Evolutionary conservation across 2,797 vertebrate genomes (phyloP), one percentile per base, ranked within the genome.

Genomic region (Cryptoprocta ferox): DNA sequence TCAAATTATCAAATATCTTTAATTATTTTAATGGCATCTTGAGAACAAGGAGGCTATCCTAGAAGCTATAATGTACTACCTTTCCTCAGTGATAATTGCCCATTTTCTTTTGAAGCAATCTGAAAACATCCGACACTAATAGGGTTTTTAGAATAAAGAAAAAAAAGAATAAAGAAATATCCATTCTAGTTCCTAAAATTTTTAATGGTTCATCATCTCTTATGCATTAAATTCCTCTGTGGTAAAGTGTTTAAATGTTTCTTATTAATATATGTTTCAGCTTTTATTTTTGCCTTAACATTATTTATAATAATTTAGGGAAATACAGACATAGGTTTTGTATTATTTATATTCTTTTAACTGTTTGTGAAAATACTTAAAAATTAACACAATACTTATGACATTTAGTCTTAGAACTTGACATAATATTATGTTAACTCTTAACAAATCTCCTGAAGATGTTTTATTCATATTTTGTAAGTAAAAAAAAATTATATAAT

Each of bases 231-330:
- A 90, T 94, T 95, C 42, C 21, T 96, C 35, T 84, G 6, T 91
- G 19, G n/a, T 93, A 81, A 95, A 80, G 26, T 95, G 16, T 91
- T 94, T 94, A 81, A 84, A 92, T 78, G 21, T 78, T 83, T 96
- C 87, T 89, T 97, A 19, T 37, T 82, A 66, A 89, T 21, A 68
- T 96, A 24, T 81, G 19, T 78, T 97, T 94, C 14, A 88, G 24
- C 81, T 96, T 97, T 94, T 90, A 63, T 50, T 91, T 96, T 97
- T 95, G 42, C 35, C 80, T 96, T 92, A 83, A 89, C 11, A 32
- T 45, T 93, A 0, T 6, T 88, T 35, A 32, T 91, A 26, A 80
- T 70, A 89, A 90, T 82, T 75, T 96, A 76, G 48, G 80, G 19
- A 96, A 85, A 78, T 79, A 88, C 14, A 16, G 39, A 53, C 10